Conservation (phyloP, 2,113 vertebrate genomes). For the Ochotona curzoniae region DNA sequence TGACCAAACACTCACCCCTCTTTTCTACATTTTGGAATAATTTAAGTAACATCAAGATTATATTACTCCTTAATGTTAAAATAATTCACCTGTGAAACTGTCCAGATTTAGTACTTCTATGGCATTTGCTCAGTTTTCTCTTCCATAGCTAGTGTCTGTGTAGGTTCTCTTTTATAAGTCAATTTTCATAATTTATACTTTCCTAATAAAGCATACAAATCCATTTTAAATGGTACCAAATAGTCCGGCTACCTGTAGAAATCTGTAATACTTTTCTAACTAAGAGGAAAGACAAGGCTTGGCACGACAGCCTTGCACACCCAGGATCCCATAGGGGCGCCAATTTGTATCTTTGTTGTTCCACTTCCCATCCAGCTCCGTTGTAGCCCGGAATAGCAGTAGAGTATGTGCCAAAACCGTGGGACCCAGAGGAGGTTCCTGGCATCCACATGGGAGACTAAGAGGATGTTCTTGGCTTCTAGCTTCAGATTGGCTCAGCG, state of each 20-base stretch:
- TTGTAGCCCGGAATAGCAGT: no score
- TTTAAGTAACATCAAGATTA: slow-evolving; percentile 24
- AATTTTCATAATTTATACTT: slow-evolving; percentile 49
- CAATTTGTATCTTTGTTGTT: no score
- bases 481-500: no score
- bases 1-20: no score
- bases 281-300: background rate
- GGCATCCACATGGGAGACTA: no score
- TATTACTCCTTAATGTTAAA: slow-evolving; percentile 50
- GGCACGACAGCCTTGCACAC: no score
- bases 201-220: slow-evolving; percentile 10
- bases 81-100: slow-evolving; percentile 28
- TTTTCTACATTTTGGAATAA: slow-evolving; percentile 7
- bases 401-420: no score
- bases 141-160: background rate
- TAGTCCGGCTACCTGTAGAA: slow-evolving; percentile 47
- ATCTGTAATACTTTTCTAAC: slow-evolving; percentile 18
- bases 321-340: no score
- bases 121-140: slow-evolving; percentile 42
- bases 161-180: background rate
- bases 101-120: slow-evolving; percentile 5
- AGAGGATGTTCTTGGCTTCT: no score
- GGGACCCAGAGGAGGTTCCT: no score
- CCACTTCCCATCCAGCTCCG: no score
- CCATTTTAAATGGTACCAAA: slow-evolving; percentile 45